Evolutionary conservation across 2,888 invertebrate species (phyloP), one percentile per base, ranked within the genome.

Genomic region (Parapristionchus giblindavisi): DNA sequence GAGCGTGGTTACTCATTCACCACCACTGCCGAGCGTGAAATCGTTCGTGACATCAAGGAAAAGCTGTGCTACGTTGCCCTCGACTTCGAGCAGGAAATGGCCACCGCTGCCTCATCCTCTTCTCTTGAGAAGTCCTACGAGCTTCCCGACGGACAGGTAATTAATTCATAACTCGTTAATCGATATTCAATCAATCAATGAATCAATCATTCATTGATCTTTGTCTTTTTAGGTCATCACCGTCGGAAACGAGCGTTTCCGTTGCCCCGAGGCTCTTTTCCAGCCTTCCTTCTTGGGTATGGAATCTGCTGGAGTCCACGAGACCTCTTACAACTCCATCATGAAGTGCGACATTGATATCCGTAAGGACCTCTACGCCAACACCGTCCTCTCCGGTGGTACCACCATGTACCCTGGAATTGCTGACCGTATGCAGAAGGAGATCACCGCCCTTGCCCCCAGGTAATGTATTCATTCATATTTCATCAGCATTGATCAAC

Each of bases 41-140:
- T 95, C 89, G 95, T 95, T 79, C 92, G 95, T 86, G 95, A 96
- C 90, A 95, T 96, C 84, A 87, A 87, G 89, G 99, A 99, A 89
- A 97, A 97, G 89, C 91, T 99, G 40, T 99, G 99, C 90, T 99
- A 99, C 89, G 95, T 98, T 87, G 98, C 97, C n/a, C 98, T 99
- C 89, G 96, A 99, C 89, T 93, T 99, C 81, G 98, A 98, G 89
- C 96, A 96, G 79, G 94, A 94, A 91, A 94, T 94, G 94, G 93
- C 93, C 90, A 94, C 94, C 90, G 94, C 94, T 80, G 93, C 94
- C 88, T 93, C 93, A 89, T 94, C 94, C 90, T 93, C 93, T 89
- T 94, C 94, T 88, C 91, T 94, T 88, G 94, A 94, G 91, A 94
- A 94, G 92, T 92, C 92, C 88, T 94, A 94, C 91, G 94, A 94